Evolutionary conservation across 2,113 vertebrate species (phyloP).

Genomic region (Hydrochoerus hydrochaeris): DNA sequence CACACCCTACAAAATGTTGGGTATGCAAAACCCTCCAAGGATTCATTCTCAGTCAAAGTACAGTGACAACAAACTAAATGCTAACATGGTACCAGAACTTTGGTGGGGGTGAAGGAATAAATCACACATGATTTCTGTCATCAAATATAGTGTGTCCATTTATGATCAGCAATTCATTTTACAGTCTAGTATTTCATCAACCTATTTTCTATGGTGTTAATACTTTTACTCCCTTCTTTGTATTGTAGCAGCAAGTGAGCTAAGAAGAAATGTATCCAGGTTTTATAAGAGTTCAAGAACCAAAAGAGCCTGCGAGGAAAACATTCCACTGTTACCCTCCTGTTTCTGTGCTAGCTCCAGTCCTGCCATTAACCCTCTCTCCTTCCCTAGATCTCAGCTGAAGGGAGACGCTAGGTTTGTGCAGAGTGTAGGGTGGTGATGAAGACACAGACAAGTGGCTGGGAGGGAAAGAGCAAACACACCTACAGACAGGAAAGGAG

Average conservation of each 20-base stretch:
- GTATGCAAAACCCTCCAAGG: background rate
- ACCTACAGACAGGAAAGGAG: background rate
- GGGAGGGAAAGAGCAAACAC: background rate
- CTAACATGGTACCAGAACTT: background rate
- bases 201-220: background rate
- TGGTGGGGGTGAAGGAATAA: constrained; percentile 15
- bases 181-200: background rate
- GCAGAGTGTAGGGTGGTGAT: background rate
- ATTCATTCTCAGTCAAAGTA: constrained; percentile 29
- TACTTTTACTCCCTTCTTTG: background rate
- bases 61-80: constrained; percentile 31
- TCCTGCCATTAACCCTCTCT: background rate
- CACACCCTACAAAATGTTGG: background rate
- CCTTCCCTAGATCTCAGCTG: background rate
- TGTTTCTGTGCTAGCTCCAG: background rate
- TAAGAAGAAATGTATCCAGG: background rate
- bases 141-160: background rate
- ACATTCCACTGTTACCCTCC: background rate
- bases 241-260: background rate
- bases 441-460: background rate
- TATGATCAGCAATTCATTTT: background rate
- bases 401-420: background rate
- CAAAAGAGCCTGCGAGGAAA: background rate
- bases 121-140: background rate
- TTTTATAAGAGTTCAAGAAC: background rate